Percentiles rank a stretch among this genome's conserved stretches.
Conservation (phyloP, 1,140 invertebrate genomes). For the Phortica variegata region DNA sequence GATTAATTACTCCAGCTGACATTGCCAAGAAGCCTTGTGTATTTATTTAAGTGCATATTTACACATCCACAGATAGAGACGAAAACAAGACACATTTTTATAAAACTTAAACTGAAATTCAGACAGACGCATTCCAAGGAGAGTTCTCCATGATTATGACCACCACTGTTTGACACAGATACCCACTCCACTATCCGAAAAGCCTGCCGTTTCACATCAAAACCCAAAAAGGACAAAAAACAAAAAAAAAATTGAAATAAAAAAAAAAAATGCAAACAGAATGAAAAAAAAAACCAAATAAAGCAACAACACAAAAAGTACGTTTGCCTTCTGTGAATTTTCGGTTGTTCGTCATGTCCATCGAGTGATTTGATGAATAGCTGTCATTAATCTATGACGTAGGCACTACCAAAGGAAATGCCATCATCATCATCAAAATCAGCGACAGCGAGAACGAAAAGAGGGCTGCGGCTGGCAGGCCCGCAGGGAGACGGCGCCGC, state of each 20-base stretch:
- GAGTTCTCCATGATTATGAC: background rate
- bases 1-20: constrained; percentile 31
- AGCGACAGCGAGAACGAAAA: constrained; percentile 27
- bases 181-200: background rate
- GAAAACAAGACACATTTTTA: no score
- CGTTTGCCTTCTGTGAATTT: constrained; percentile 38
- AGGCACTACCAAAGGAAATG: constrained; percentile 57
- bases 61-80: no score
- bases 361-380: constrained; percentile 58
- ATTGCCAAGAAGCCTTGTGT: background rate
- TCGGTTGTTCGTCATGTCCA: constrained; percentile 55
- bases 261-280: background rate
- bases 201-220: background rate
- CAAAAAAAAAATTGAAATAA: background rate
- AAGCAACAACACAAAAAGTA: background rate
- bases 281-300: background rate
- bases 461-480: constrained; percentile 22
- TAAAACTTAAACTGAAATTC: no score
- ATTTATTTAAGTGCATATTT: no score
- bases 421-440: constrained; percentile 51
- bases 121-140: no score
- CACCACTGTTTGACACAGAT: constrained; percentile 29
- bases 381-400: constrained; percentile 58
- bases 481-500: constrained; percentile 27
- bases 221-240: background rate